These are phyloP conservation scores for Brachystomella parvula DNA, from an alignment of 1,140 invertebrate species.

Conservation along the genomic window DNA sequence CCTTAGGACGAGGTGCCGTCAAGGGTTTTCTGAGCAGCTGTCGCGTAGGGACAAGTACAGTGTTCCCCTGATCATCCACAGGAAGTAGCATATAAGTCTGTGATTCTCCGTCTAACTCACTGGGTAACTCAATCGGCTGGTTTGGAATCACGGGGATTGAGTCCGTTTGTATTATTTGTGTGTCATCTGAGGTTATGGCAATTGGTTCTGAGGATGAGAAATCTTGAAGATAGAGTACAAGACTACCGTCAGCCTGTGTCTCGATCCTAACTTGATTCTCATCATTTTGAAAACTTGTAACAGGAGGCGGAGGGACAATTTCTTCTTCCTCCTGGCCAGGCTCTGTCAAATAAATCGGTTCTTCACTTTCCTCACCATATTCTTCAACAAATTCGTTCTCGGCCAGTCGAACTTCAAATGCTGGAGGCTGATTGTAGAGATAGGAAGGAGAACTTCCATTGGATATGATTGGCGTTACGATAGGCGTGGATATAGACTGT, in stretches of 20 bases:
- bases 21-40: neutral
- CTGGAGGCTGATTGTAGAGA: neutral
- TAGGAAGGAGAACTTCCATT: neutral
- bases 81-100: constrained; percentile 1
- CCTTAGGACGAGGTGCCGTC: neutral
- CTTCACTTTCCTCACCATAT: neutral
- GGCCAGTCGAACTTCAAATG: neutral
- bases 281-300: neutral
- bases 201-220: neutral
- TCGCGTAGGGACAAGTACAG: neutral
- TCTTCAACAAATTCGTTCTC: neutral
- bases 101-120: neutral
- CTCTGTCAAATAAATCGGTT: no score
- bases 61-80: constrained; percentile 12
- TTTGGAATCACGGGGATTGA: neutral
- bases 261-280: constrained; percentile 3
- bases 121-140: neutral
- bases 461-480: neutral
- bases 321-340: no score
- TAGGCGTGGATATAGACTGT: neutral
- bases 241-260: neutral
- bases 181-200: neutral
- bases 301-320: no score
- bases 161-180: constrained; percentile 12
- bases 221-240: neutral